Evolutionary conservation across 2,888 invertebrate species (phyloP), one percentile per base, ranked within the genome.

Genomic region (Noctua janthina): DNA sequence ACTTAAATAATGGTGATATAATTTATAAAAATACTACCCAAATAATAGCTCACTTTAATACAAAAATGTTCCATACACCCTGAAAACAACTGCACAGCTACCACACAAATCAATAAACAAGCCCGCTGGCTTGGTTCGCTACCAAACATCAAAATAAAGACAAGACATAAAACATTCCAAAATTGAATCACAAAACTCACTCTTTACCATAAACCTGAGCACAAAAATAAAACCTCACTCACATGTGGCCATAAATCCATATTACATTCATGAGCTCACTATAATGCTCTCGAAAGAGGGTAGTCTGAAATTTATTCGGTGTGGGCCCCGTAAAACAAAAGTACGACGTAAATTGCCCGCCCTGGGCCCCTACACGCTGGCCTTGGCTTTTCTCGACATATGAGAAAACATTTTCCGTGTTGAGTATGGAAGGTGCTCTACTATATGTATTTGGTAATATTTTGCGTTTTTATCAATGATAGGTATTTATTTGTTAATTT

Each of bases 391-490:
- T 96, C 93, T 94, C 94, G 92, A 94, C 96, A 96, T 96, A 96
- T 96, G 96, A 96, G 96, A 95, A 95, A 96, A 96, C 93, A 95
- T 96, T 96, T 96, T 95, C 94, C 93, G 92, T 91, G 89, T 89
- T 87, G 79, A 84, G 79, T 81, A 10, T 54, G 79, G 3, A 90
- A 82, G 90, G 80, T 93, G 92, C 96, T 96, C 96, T 94, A 94
- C 94, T 91, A 92, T 10, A 72, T n/a, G 35, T 74, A 81, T 79
- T 79, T 80, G 11, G 17, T 20, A 13, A 54, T n/a, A 67, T 1
- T 51, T 1, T n/a, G 0, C 20, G 17, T 75, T 62, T 29, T 51
- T 74, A 20, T 64, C 35, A 6, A 20, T 20, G 2, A 8, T 8
- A 51, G 17, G 6, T 39, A 20, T n/a, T 39, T 64, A 64, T 64